phyloP scores from a whole-genome alignment of 2,113 vertebrate genomes.

The Sterrhoptilus dennistouni region DNA sequence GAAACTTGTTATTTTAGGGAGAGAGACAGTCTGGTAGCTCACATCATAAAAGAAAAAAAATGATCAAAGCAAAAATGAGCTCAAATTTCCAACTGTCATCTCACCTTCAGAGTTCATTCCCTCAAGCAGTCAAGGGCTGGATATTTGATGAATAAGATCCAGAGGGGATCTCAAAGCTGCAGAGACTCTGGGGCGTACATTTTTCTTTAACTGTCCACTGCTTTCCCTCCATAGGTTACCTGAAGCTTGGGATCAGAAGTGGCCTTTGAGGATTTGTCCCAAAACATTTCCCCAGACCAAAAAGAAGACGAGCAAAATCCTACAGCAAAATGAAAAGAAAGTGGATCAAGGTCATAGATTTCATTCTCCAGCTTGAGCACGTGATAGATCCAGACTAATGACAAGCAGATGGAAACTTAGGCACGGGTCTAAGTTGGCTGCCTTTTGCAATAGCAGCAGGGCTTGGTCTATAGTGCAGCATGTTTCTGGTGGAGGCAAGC shows the following conservation, averaged over 20 bases:
- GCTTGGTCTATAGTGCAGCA: not conserved
- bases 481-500: slow-evolving; percentile 17
- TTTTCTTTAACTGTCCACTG: not conserved
- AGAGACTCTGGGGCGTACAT: not conserved
- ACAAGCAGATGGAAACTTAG: slow-evolving; percentile 46
- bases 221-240: not conserved
- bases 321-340: not conserved
- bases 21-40: not conserved
- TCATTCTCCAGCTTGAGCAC: not conserved
- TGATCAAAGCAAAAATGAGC: not conserved
- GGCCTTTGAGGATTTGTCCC: not conserved
- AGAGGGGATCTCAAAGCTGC: not conserved
- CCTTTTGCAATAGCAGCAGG: not conserved
- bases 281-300: not conserved
- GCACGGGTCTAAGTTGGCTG: slow-evolving; percentile 13
- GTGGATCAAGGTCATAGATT: slow-evolving; percentile 14
- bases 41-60: not conserved
- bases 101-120: slow-evolving; percentile 8
- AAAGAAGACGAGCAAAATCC: not conserved
- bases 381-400: slow-evolving; percentile 2
- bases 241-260: not conserved
- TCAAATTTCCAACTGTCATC: not conserved
- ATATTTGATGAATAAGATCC: not conserved
- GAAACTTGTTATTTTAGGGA: not conserved
- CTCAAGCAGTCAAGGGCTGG: not conserved